Evolutionary conservation across 2,797 vertebrate species (phyloP).

Genomic region (Prionace glauca): DNA sequence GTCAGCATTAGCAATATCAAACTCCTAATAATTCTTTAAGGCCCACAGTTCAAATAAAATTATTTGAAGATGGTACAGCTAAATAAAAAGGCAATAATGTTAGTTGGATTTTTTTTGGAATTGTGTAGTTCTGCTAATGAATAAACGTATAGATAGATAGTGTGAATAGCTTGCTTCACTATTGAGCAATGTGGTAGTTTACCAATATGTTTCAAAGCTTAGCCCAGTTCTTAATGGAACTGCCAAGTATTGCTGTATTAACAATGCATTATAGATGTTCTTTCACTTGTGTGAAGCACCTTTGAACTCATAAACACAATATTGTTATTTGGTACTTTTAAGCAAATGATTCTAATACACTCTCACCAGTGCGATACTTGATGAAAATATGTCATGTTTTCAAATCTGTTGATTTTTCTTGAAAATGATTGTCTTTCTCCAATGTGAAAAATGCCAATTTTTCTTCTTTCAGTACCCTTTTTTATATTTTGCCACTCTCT

Average conservation of each 20-base stretch:
- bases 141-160: neutral
- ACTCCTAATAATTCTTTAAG: neutral
- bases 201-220: neutral
- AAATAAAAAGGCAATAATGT: neutral
- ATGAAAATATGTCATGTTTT: neutral
- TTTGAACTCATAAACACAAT: conserved; percentile 21
- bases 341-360: neutral
- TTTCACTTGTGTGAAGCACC: conserved; percentile 34
- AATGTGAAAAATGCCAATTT: neutral
- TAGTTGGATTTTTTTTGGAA: neutral
- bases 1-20: neutral
- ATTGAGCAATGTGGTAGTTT: neutral
- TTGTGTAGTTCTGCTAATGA: neutral
- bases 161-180: neutral
- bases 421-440: neutral
- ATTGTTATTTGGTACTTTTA: neutral
- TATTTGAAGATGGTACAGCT: neutral
- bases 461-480: neutral
- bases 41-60: neutral
- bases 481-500: neutral
- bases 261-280: neutral
- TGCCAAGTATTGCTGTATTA: neutral
- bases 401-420: neutral
- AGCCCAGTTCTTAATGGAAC: neutral
- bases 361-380: neutral